Conservation (phyloP, 2,113 vertebrate genomes). For the Physeter macrocephalus region DNA sequence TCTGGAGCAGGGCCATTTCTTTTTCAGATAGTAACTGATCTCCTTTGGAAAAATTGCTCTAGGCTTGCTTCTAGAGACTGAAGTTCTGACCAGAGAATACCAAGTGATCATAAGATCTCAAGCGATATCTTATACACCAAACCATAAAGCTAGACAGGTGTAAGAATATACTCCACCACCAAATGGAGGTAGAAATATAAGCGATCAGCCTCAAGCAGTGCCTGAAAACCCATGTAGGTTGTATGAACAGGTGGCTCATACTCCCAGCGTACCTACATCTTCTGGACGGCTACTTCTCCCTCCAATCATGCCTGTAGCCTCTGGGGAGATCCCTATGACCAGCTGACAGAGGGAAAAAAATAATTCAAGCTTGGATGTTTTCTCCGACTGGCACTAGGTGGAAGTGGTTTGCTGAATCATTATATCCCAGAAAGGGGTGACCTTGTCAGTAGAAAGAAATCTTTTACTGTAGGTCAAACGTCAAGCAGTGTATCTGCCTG, state of each 20-base stretch:
- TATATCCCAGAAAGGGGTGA: not conserved
- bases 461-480: not conserved
- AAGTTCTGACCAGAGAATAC: not conserved
- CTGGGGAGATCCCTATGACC: not conserved
- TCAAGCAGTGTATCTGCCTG: not conserved
- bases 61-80: not conserved
- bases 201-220: not conserved
- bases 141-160: not conserved
- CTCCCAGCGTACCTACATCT: not conserved
- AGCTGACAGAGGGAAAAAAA: not conserved
- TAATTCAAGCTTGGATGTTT: not conserved
- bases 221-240: not conserved
- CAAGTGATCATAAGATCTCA: not conserved
- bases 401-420: not conserved
- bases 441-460: not conserved
- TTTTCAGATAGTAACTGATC: not conserved
- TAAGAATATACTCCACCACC: not conserved
- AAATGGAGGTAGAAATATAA: not conserved
- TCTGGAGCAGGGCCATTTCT: not conserved
- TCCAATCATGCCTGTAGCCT: not conserved
- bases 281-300: not conserved
- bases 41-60: not conserved
- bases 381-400: not conserved
- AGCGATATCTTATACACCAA: not conserved
- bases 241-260: not conserved